Base-by-base conservation (phyloP, 2,113 vertebrate species). In the Saiga tatarica region DNA sequence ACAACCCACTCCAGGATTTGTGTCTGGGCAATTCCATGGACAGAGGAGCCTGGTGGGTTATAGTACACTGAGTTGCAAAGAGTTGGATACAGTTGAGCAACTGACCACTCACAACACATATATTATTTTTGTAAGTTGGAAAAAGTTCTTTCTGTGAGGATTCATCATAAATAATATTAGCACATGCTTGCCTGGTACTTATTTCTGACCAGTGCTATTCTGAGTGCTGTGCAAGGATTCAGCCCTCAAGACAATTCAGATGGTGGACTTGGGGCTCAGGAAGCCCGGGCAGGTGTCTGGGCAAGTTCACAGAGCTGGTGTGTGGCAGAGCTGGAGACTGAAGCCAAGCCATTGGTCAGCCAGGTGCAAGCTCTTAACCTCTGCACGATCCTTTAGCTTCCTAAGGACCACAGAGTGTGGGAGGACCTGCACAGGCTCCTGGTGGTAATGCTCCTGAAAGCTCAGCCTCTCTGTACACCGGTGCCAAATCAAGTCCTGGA, bases 171-270 rank as follows among this genome's bases (percentile, higher is more conserved):
- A 42, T 62, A 42, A 76, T 25, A 85, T 42, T 33, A 59, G 39
- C 45, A 86, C 74, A 50, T 53, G 33, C 17, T 86, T 78, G 50
- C 21, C 26, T 89, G 47, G 39, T 93, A 53, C 26, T 95, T 79
- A 45, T 59, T 86, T 92, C 30, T 21, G 39, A n/a, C 53, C 76
- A 64, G 57, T 2, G 14, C 26, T 89, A 25, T 95, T 90, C 17
- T 7, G 50, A 84, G 67, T 52, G 17, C 60, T 67, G 62, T 23
- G 6, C 11, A 19, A 12, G 26, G 55, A 71, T 81, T 90, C 62
- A 42, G 47, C 12, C 33, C 71, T 86, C 57, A 53, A 53, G 64
- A 79, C 59, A 87, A 74, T 36, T 96, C 62, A n/a, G 74, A 79
- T 0, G 0, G 23, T 30, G 33, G 25, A 87, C 16, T 26, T 6